Percentiles rank a stretch among this genome's conserved stretches.
phyloP scores from a whole-genome alignment of 2,797 vertebrate genomes.

The Poecile montanus region DNA sequence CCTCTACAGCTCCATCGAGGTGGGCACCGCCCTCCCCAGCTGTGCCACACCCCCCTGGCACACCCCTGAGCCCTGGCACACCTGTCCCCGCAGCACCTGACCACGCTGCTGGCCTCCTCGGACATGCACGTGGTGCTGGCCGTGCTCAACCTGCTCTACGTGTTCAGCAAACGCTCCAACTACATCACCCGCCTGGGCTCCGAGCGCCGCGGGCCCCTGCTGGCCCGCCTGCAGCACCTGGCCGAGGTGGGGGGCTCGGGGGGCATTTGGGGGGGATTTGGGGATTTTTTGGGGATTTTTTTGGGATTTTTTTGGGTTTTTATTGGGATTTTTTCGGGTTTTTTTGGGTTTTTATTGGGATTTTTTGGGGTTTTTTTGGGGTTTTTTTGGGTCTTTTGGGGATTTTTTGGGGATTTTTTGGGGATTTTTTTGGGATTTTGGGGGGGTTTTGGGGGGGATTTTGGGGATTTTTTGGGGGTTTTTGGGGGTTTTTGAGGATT shows the following conservation, averaged over 20 bases:
- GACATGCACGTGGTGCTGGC: conserved; percentile 99
- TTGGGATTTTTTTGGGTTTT: not conserved
- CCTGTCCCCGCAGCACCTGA: conserved; percentile 85
- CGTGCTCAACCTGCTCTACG: conserved; percentile 96
- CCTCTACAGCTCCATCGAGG: conserved; percentile 97
- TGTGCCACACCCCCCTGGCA: too few species aligned
- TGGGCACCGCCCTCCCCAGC: not conserved
- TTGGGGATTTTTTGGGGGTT: too few species aligned
- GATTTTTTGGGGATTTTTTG: too few species aligned
- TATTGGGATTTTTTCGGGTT: too few species aligned
- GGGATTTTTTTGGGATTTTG: too few species aligned
- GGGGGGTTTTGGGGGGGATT: too few species aligned
- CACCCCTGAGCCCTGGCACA: too few species aligned
- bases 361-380: not conserved
- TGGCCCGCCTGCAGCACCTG: conserved; percentile 94
- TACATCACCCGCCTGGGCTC: conserved; percentile 96
- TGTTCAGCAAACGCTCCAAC: conserved; percentile 98
- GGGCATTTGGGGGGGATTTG: too few species aligned
- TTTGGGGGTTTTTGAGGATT: too few species aligned
- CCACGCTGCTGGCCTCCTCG: conserved; percentile 94
- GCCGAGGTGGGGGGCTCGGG: conserved; percentile 82
- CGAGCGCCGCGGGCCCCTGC: conserved; percentile 92
- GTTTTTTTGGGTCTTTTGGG: too few species aligned
- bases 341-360: too few species aligned
- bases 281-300: too few species aligned